Conservation (phyloP, 2,113 vertebrate species). For the Trichechus manatus region DNA sequence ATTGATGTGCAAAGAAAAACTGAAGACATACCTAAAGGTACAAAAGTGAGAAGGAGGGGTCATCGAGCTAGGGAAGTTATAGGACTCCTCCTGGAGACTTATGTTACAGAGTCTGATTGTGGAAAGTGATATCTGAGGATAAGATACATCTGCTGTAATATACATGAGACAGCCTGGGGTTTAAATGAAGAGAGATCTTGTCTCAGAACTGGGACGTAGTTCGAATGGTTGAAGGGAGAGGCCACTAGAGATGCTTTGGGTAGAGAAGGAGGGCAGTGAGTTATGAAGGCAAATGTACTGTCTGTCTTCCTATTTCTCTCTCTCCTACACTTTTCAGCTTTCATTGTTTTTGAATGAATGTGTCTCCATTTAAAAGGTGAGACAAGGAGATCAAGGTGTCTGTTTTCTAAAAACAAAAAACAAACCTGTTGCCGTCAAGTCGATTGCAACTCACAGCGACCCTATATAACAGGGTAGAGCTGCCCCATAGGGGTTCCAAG, state of each 20-base stretch:
- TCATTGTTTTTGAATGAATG: neutral
- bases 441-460: no score
- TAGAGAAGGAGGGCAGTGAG: neutral
- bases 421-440: no score
- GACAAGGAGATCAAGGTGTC: neutral
- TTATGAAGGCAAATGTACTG: neutral
- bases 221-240: neutral
- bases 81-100: neutral
- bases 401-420: neutral
- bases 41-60: no score
- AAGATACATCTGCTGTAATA: neutral
- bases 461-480: no score
- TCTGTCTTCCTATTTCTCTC: neutral
- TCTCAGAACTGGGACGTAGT: neutral
- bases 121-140: neutral
- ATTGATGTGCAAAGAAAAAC: neutral
- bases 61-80: neutral
- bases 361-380: neutral
- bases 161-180: neutral
- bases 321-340: neutral
- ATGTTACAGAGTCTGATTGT: neutral
- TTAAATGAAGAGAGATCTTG: neutral
- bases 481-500: no score
- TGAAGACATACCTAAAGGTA: neutral
- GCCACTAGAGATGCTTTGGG: neutral